These are phyloP conservation scores for Dicerorhinus sumatrensis DNA, from an alignment of 2,113 vertebrate genomes.

Conservation along the genomic window DNA sequence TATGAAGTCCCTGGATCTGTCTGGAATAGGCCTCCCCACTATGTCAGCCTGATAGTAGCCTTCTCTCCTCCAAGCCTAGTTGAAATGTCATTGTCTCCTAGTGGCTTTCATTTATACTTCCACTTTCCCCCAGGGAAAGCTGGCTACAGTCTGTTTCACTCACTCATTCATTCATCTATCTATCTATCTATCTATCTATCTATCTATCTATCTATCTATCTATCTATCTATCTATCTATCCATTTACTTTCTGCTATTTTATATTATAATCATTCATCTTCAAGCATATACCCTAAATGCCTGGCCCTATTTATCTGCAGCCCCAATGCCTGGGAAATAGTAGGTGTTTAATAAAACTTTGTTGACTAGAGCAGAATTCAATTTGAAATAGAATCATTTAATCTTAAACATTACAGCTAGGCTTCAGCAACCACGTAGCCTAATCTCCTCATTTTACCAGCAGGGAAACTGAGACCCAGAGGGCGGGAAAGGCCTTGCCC, in stretches of 20 bases:
- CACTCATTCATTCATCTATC: not conserved
- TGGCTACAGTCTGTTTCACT: not conserved
- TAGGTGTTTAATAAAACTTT: constrained; percentile 51
- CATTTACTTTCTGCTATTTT: constrained; percentile 34
- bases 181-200: not conserved
- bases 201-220: not conserved
- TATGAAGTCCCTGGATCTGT: not conserved
- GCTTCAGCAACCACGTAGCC: not conserved
- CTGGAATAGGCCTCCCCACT: not conserved
- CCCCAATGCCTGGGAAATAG: not conserved
- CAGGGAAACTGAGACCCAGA: not conserved
- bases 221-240: not conserved
- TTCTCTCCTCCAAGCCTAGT: not conserved
- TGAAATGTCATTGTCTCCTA: not conserved
- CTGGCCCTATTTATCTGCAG: constrained; percentile 21
- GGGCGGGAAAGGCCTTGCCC: not conserved
- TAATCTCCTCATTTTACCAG: not conserved
- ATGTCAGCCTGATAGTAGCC: not conserved
- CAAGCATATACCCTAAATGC: not conserved
- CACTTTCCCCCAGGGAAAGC: not conserved
- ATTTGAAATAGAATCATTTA: not conserved
- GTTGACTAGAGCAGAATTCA: constrained; percentile 12
- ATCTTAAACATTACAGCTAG: not conserved
- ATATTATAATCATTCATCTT: constrained; percentile 14
- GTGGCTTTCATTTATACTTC: not conserved